Conservation (phyloP, 2,113 vertebrate species). For the Salvelinus namaycush region DNA sequence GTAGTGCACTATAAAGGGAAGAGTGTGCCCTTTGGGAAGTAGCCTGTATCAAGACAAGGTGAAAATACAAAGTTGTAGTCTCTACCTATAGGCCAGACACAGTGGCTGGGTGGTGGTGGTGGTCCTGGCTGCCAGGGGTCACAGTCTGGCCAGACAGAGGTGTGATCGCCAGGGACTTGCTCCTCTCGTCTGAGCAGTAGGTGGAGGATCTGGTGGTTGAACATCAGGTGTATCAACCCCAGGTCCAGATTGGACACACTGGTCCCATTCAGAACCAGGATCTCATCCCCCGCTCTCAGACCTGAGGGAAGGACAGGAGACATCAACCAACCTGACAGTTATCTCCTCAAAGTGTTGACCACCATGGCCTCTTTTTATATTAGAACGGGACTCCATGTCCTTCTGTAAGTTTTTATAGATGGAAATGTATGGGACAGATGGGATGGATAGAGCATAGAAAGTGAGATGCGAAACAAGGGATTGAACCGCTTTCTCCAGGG, state of each 20-base stretch:
- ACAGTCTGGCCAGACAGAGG: conserved; percentile 51
- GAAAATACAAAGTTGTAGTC: not conserved
- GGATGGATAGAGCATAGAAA: too few relatives aligned
- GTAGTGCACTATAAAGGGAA: too few relatives aligned
- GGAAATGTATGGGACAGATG: too few relatives aligned
- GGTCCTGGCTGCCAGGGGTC: conserved; percentile 55
- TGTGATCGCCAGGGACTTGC: conserved; percentile 64
- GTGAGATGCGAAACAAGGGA: too few relatives aligned
- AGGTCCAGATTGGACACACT: conserved; percentile 81
- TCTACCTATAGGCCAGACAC: conserved; percentile 70
- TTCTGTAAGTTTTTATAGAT: too few relatives aligned
- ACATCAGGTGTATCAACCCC: conserved; percentile 83
- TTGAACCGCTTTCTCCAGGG: too few relatives aligned
- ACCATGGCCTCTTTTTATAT: too few relatives aligned
- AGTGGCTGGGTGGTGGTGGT: conserved; percentile 68
- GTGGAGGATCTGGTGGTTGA: conserved; percentile 79
- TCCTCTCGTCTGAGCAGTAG: conserved; percentile 74
- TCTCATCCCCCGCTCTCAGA: conserved; percentile 86
- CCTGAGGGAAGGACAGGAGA: conserved; percentile 66
- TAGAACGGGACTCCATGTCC: too few relatives aligned
- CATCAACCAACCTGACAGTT: too few relatives aligned
- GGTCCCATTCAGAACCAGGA: conserved; percentile 82
- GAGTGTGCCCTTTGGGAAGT: too few relatives aligned
- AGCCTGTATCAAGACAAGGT: too few relatives aligned
- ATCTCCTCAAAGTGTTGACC: too few relatives aligned